phyloP scores from a whole-genome alignment of 2,888 invertebrate species.

The Sminthurinus aureus region DNA sequence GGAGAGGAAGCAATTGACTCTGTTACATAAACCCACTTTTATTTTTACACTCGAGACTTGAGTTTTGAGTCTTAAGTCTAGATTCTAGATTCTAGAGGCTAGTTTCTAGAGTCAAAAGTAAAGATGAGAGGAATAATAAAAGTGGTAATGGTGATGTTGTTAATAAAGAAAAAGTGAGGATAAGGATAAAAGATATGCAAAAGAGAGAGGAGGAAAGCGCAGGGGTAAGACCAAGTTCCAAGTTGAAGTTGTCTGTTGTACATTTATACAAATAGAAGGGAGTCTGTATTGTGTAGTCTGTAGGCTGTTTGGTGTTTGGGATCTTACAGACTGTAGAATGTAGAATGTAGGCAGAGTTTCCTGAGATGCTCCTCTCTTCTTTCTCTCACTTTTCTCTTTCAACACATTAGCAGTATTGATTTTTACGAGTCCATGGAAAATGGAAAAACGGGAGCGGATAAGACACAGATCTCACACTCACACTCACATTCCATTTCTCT shows the following conservation, averaged over 20 bases:
- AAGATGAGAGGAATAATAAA: background rate
- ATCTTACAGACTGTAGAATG: background rate
- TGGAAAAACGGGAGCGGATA: conserved; percentile 33
- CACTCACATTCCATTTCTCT: conserved; percentile 28
- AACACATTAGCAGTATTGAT: conserved; percentile 46
- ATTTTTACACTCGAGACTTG: too few species aligned
- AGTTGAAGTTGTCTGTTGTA: too few species aligned
- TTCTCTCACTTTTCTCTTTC: conserved; percentile 44
- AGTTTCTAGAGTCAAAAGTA: background rate
- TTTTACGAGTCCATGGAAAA: conserved; percentile 25
- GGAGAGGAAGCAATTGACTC: too few species aligned
- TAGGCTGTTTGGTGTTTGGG: too few species aligned
- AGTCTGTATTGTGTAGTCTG: too few species aligned
- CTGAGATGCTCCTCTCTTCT: conserved; percentile 35
- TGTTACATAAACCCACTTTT: too few species aligned
- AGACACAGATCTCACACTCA: conserved; percentile 27
- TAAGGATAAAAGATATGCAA: background rate
- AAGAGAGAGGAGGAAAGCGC: background rate
- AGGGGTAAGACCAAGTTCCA: too few species aligned
- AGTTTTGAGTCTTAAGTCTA: too few species aligned
- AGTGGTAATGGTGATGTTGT: background rate
- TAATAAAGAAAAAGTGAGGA: background rate
- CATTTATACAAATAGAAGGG: too few species aligned
- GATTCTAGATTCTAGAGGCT: too few species aligned
- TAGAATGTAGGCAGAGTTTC: background rate